Base-by-base conservation (phyloP, 2,797 vertebrate species). In the Aphelocoma californica region DNA sequence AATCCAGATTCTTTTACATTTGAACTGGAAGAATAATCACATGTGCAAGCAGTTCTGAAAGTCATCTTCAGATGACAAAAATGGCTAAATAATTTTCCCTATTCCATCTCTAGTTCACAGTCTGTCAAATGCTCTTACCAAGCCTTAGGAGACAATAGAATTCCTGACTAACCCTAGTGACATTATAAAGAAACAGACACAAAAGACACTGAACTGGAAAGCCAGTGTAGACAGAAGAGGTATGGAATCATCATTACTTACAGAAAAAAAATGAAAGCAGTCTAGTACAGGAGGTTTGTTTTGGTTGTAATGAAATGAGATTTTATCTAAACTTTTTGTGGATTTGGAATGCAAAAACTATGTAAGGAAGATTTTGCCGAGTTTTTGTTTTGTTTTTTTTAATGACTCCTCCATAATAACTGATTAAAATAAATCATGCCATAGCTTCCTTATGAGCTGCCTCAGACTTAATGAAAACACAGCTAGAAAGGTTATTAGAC, bases 391-490 rank as follows among this genome's bases (percentile, higher is more conserved):
- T 56, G 66, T 8, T 56, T 48, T 71, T 65, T 88, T 90, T 85
- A 89, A 91, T 81, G 58, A 83, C 44, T 89, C 83, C 65, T 87
- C 71, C 83, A 31, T 95, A 95, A 91, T 82, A 92, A 86, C 53
- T 83, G 93, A 91, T 93, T 92, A 78, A 87, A 95, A 89, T 95
- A 96, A 83, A 95, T 95, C 89, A 86, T 56, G 17, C 34, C 84
- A 45, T 21, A 93, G 44, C 54, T 75, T 90, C 89, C 93, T 94
- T 81, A 75, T 83, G 89, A 88, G 72, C 65, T 94, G 69, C 67
- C 69, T 93, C 89, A 86, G 50, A 88, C 57, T 78, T 94, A 81
- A 95, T 71, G 84, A 93, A 86, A 94, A 80, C 84, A 92, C 53
- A 96, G 65, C 72, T 83, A 5, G 2, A 53, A 86, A 88, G n/a